Conservation (phyloP, 2,113 vertebrate species). For the Zosterops borbonicus region DNA sequence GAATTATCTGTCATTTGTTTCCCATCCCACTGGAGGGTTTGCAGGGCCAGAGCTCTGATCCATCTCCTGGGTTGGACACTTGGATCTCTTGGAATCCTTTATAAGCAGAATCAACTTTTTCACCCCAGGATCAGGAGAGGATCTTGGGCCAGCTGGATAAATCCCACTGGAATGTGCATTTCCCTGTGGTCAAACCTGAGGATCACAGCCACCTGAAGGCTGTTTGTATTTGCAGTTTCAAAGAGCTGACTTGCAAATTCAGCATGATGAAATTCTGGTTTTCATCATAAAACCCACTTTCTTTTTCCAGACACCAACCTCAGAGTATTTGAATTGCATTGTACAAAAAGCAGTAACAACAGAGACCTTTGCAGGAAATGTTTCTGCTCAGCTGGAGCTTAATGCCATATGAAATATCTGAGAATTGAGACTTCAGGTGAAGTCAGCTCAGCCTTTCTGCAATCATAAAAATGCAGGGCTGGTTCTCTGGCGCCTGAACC, state of each 20-base stretch:
- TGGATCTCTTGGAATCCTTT: background rate
- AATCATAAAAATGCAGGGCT: background rate
- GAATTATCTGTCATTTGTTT: background rate
- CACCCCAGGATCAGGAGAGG: background rate
- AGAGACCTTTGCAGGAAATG: background rate
- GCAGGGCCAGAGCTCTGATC: background rate
- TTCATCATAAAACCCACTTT: background rate
- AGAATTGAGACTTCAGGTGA: background rate
- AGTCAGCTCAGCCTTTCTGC: background rate
- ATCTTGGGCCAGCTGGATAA: background rate
- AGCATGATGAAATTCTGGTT: background rate
- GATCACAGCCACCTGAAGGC: background rate
- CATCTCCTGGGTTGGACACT: background rate
- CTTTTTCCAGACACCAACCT: background rate
- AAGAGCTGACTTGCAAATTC: background rate
- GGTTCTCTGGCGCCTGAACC: background rate
- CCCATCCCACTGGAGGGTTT: background rate
- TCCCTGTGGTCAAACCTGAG: background rate
- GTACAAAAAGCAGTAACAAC: background rate
- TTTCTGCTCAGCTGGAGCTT: background rate
- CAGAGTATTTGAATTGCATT: background rate
- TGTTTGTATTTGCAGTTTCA: background rate
- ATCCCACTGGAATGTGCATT: background rate
- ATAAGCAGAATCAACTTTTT: background rate
- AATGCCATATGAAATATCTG: background rate